A percentile compares a stretch with the other conserved stretches of the same genome.
Evolutionary conservation across 2,888 invertebrate genomes (phyloP).

Genomic region (Chloromyia formosa): DNA sequence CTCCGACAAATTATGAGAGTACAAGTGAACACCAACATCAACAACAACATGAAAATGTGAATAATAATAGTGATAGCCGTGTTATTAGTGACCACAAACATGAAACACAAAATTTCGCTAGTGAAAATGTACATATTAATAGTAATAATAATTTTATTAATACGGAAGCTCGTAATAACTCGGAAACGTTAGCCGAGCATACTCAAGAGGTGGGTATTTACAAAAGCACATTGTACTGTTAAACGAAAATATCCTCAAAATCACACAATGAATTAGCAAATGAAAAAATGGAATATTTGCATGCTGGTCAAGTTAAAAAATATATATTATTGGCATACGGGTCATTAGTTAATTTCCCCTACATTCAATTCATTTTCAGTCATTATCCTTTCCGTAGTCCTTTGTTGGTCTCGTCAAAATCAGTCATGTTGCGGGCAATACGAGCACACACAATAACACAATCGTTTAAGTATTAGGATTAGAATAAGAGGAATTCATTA

Average conservation of each 20-base stretch:
- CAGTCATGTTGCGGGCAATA: conserved; percentile 3
- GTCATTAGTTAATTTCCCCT: background rate
- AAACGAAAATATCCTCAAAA: background rate
- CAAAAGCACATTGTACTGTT: background rate
- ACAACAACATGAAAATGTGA: conserved; percentile 69
- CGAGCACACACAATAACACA: background rate
- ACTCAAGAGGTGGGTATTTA: conserved; percentile 37
- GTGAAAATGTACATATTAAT: conserved; percentile 17
- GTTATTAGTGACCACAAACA: conserved; percentile 12
- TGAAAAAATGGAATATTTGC: background rate
- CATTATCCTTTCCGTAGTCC: conserved; percentile 8
- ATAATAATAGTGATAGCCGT: conserved; percentile 56
- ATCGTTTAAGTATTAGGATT: background rate
- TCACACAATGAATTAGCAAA: conserved; percentile 1
- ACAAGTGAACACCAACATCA: conserved; percentile 74
- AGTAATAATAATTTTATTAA: conserved; percentile 30
- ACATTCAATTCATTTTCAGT: background rate
- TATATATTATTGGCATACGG: conserved; percentile 37
- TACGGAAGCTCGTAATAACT: background rate
- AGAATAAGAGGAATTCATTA: background rate
- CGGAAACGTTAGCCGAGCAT: conserved; percentile 14
- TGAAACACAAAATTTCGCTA: background rate
- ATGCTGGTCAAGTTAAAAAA: background rate
- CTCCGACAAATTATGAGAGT: background rate
- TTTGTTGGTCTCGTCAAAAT: conserved; percentile 21